A percentile compares a stretch with the other conserved stretches of the same genome.
Evolutionary conservation across 2,888 invertebrate species (phyloP).

Genomic region (Pseudococcus viburni): DNA sequence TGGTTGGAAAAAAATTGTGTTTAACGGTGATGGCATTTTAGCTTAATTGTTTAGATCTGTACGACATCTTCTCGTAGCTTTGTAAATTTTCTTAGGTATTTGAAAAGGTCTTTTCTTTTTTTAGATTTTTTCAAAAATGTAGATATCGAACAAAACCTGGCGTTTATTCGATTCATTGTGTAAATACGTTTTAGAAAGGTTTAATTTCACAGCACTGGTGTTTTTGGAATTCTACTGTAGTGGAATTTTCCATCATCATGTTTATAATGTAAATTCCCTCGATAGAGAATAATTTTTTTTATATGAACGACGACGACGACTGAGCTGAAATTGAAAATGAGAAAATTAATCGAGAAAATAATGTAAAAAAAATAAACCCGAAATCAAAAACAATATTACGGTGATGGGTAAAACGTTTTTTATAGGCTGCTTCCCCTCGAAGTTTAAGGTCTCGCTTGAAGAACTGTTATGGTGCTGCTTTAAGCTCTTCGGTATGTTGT

Average conservation of each 20-base stretch:
- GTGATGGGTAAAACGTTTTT: constrained; percentile 68
- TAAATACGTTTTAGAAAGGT: not conserved
- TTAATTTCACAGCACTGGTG: not conserved
- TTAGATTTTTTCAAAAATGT: not conserved
- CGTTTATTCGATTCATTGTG: constrained; percentile 1
- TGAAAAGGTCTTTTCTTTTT: not conserved
- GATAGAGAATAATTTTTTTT: constrained; percentile 69
- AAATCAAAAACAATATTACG: constrained; percentile 58
- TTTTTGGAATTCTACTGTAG: constrained; percentile 70
- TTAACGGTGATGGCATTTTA: constrained; percentile 30
- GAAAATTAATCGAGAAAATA: no score
- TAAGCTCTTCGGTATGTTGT: constrained; percentile 69
- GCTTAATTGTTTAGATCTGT: not conserved
- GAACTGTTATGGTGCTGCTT: constrained; percentile 68
- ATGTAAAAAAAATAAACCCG: constrained; percentile 17
- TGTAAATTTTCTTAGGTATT: not conserved
- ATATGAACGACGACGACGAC: constrained; percentile 68
- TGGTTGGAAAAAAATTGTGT: constrained; percentile 6
- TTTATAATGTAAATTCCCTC: constrained; percentile 70
- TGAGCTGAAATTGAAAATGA: constrained; percentile 5
- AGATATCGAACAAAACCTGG: not conserved
- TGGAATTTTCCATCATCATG: constrained; percentile 71
- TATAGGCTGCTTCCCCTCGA: constrained; percentile 68
- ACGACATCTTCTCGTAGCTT: not conserved
- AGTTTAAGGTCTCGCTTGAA: constrained; percentile 68